Percentiles rank a stretch among this genome's conserved stretches.
phyloP scores from a whole-genome alignment of 2,888 invertebrate species.

The Eumerus sabulonum region DNA sequence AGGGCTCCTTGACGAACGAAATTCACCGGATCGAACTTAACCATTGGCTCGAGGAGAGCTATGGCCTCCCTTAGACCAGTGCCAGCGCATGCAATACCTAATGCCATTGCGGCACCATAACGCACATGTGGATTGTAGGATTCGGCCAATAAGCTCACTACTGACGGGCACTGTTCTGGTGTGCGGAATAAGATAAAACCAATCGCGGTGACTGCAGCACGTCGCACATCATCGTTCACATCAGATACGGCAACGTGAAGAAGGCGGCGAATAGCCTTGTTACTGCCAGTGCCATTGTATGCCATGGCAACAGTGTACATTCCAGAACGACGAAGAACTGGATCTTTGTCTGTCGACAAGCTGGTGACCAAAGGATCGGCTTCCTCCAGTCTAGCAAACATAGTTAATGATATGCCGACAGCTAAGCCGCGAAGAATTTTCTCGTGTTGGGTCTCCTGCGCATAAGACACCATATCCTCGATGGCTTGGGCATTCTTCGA shows the following conservation, averaged over 20 bases:
- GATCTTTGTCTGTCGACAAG: slow-evolving; percentile 95
- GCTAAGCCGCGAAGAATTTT: slow-evolving; percentile 98
- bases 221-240: slow-evolving; percentile 98
- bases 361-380: slow-evolving; percentile 96
- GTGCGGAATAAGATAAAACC: slow-evolving; percentile 98
- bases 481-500: slow-evolving; percentile 93
- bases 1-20: slow-evolving; percentile 98
- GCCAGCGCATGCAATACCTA: slow-evolving; percentile 99
- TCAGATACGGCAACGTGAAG: slow-evolving; percentile 98
- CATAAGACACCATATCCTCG: slow-evolving; percentile 96
- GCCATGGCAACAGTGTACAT: slow-evolving; percentile 99
- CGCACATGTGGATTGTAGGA: slow-evolving; percentile 99
- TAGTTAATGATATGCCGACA: slow-evolving; percentile 96
- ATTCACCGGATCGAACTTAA: slow-evolving; percentile 98
- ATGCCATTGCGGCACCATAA: slow-evolving; percentile 99
- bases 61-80: slow-evolving; percentile 98
- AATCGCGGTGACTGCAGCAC: slow-evolving; percentile 98
- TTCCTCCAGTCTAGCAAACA: slow-evolving; percentile 98
- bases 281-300: slow-evolving; percentile 98
- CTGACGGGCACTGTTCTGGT: slow-evolving; percentile 98
- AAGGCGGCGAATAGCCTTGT: slow-evolving; percentile 95
- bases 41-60: slow-evolving; percentile 96
- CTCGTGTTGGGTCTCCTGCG: slow-evolving; percentile 95
- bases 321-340: slow-evolving; percentile 95
- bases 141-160: slow-evolving; percentile 97